These are phyloP conservation scores for Erynnis tages DNA, from an alignment of 2,888 invertebrate genomes.

Conservation along the genomic window DNA sequence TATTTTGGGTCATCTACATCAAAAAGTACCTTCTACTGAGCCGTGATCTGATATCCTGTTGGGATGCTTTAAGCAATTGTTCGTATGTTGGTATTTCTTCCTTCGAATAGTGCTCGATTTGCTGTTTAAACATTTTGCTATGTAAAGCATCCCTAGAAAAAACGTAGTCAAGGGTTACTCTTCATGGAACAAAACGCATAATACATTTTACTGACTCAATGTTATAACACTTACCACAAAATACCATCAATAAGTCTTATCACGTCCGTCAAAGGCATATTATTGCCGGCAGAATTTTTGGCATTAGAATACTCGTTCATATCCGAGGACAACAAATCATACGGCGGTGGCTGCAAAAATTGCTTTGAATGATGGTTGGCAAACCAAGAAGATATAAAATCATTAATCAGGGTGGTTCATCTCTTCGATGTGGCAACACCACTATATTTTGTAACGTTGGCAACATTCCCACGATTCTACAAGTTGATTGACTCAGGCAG, in stretches of 20 bases:
- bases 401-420: no score
- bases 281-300: conserved; percentile 48
- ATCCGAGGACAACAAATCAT: conserved; percentile 62
- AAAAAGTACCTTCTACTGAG: conserved; percentile 60
- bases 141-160: conserved; percentile 69
- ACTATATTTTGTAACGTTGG: no score
- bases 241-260: conserved; percentile 66
- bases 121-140: conserved; percentile 67
- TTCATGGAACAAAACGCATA: no score
- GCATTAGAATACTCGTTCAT: conserved; percentile 38
- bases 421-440: no score
- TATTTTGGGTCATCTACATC: not conserved
- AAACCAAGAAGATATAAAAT: no score
- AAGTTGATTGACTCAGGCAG: no score
- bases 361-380: no score
- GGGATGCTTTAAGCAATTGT: conserved; percentile 50
- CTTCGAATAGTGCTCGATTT: conserved; percentile 61
- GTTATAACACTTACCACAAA: conserved; percentile 52
- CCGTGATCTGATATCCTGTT: conserved; percentile 45
- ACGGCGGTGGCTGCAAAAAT: conserved; percentile 59
- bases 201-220: no score
- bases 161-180: no score
- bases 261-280: conserved; percentile 57
- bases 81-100: conserved; percentile 66
- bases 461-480: no score